phyloP scores from a whole-genome alignment of 2,797 vertebrate species.

The Philypnodon macrostomus region DNA sequence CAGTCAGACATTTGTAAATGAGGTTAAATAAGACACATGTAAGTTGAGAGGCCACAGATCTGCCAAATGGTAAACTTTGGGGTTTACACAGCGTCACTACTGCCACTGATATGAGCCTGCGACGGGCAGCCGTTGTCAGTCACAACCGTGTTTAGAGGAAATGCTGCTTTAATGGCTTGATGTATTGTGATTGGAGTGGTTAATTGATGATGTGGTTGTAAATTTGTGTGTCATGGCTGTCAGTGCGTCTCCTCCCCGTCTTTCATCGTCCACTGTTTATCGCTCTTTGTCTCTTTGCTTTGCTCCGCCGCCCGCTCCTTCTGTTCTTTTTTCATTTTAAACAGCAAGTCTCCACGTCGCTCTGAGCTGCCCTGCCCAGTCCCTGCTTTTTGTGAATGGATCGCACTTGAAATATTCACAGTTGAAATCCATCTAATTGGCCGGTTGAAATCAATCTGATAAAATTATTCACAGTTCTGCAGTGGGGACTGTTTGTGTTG shows the following conservation, averaged over 20 bases:
- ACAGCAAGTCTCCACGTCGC: conserved; percentile 11
- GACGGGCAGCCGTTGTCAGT: conserved; percentile 49
- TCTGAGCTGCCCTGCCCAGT: conserved; percentile 9
- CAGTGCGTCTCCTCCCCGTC: conserved; percentile 49
- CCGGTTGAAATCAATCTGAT: conserved; percentile 58
- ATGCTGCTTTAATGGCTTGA: conserved; percentile 68
- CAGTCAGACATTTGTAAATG: conserved; percentile 59
- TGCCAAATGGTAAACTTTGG: conserved; percentile 48
- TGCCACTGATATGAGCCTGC: conserved; percentile 38
- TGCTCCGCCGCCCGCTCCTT: conserved; percentile 9
- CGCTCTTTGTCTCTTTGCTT: conserved; percentile 30
- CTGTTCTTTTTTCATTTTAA: conserved; percentile 7
- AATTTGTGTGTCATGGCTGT: conserved; percentile 60
- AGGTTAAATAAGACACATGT: conserved; percentile 58
- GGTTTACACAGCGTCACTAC: conserved; percentile 32
- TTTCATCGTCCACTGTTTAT: conserved; percentile 43
- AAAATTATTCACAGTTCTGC: conserved; percentile 61
- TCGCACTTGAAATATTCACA: conserved; percentile 52
- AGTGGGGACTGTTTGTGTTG: conserved; percentile 67
- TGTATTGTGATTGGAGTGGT: conserved; percentile 74
- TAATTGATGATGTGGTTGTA: conserved; percentile 73
- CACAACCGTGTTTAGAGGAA: conserved; percentile 45
- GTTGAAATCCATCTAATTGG: conserved; percentile 63
- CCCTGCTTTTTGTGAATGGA: conserved; percentile 12
- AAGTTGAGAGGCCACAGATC: conserved; percentile 59